Conservation (phyloP, 2,888 invertebrate species). For the Falcaria lacertinaria region DNA sequence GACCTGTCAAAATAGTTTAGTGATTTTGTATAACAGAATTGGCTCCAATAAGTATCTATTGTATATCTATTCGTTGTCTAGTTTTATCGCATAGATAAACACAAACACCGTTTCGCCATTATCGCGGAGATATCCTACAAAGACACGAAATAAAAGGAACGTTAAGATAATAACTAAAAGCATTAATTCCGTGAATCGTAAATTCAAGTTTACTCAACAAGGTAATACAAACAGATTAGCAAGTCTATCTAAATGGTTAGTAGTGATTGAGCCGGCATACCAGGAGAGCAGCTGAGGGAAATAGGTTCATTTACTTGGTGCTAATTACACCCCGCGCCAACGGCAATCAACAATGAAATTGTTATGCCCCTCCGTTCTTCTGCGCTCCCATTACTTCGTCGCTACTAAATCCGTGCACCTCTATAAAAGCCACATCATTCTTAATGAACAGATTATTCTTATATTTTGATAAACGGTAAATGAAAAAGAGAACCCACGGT, state of each 20-base stretch:
- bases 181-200: neutral
- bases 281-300: constrained; percentile 50
- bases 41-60: too few relatives aligned
- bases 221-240: constrained; percentile 7
- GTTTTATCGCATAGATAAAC: neutral
- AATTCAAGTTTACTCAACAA: neutral
- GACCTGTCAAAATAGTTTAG: too few relatives aligned
- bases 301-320: constrained; percentile 67
- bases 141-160: neutral
- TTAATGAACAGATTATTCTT: neutral
- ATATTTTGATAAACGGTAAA: constrained; percentile 1
- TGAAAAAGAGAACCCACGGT: constrained; percentile 8
- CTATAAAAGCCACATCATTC: neutral
- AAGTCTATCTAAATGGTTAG: constrained; percentile 24
- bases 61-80: neutral
- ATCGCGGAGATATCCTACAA: neutral
- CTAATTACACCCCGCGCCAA: constrained; percentile 61
- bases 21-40: too few relatives aligned
- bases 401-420: constrained; percentile 23
- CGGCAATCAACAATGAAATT: constrained; percentile 64
- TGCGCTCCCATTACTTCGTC: constrained; percentile 22
- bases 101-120: neutral
- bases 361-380: constrained; percentile 32
- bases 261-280: constrained; percentile 45
- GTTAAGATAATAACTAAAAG: neutral